phyloP scores from a whole-genome alignment of 2,888 invertebrate species.

The Leptothorax acervorum region DNA sequence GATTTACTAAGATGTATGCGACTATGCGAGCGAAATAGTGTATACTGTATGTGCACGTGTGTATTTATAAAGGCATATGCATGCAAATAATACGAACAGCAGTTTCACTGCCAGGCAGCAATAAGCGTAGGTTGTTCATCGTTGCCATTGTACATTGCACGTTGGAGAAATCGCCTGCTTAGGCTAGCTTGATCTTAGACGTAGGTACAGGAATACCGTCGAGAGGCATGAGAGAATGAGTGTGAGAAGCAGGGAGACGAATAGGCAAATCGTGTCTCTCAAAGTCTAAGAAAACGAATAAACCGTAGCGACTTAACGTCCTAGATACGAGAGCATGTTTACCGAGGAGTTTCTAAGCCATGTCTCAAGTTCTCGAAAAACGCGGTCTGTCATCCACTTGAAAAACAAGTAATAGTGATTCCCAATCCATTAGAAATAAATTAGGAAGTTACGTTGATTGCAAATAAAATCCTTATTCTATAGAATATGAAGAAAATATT shows the following conservation, averaged over 20 bases:
- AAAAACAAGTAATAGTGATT: slow-evolving; percentile 1
- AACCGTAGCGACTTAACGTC: slow-evolving; percentile 43
- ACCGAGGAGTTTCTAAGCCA: slow-evolving; percentile 50
- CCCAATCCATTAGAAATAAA: not conserved
- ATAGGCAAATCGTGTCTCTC: slow-evolving; percentile 57
- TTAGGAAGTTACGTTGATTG: not conserved
- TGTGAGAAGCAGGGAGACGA: slow-evolving; percentile 34
- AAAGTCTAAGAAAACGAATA: slow-evolving; percentile 55
- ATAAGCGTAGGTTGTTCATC: slow-evolving; percentile 68
- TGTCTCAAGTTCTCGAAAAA: slow-evolving; percentile 28
- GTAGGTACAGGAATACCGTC: slow-evolving; percentile 46
- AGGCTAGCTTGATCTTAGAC: slow-evolving; percentile 65
- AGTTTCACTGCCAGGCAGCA: slow-evolving; percentile 74
- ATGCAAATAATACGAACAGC: slow-evolving; percentile 37
- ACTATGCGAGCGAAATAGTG: not conserved
- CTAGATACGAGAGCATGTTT: slow-evolving; percentile 60
- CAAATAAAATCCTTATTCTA: not conserved
- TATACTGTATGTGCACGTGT: not conserved
- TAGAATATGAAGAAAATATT: not conserved
- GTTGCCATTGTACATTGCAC: slow-evolving; percentile 71
- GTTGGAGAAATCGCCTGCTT: slow-evolving; percentile 61
- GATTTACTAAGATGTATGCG: not conserved
- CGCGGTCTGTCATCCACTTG: not conserved
- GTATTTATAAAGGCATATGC: slow-evolving; percentile 43
- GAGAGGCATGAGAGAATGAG: not conserved